Base-by-base conservation (phyloP, 2,888 invertebrate genomes). In the Mystacides longicornis region DNA sequence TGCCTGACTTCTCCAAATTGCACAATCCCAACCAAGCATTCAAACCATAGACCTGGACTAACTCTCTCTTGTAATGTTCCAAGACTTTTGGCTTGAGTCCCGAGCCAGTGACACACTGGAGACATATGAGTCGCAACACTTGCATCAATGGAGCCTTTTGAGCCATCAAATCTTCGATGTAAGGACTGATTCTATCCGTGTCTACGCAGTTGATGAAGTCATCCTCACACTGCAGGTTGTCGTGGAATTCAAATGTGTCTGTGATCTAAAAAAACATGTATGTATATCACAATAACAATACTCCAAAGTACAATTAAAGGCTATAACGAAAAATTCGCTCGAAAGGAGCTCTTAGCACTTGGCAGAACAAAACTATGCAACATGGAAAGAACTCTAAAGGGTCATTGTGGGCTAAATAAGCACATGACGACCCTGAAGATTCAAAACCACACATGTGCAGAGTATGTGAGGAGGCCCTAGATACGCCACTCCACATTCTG, bases 151-250 rank as follows among this genome's bases (percentile, higher is more conserved):
- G 87, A 62, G 84, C 85, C 66, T 89, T 85, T 65, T 88, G 88
- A 0, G 91, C 89, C 57, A 98, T 94, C 64, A 89, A 81, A 67
- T 95, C 93, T 72, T 98, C 98, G 58, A 99, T 93, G 67, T 86
- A 93, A 0, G 89, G 75, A 68, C 89, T 86, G 0, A 87, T 79
- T 70, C 90, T 93, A 64, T 98, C 98, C 1, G 92, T 89, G 64
- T 96, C 95, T 19, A 92, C 82, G 58, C 93, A 92, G 67, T 93
- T 87, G 63, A 96, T 76, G 64, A 98, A 87, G 66, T 97, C 96
- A 68, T 96, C 96, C 67, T 96, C 95, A 37, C 87, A 82, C 63
- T 87, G 84, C 31, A 93, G 73, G 48, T 82, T 82, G 65, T 92
- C 89, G 55, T 87, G 79, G 68, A 94, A 94, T 27, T 83, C 81